These are phyloP conservation scores for Solenopsis fugax DNA, from an alignment of 1,140 invertebrate species.

Conservation along the genomic window DNA sequence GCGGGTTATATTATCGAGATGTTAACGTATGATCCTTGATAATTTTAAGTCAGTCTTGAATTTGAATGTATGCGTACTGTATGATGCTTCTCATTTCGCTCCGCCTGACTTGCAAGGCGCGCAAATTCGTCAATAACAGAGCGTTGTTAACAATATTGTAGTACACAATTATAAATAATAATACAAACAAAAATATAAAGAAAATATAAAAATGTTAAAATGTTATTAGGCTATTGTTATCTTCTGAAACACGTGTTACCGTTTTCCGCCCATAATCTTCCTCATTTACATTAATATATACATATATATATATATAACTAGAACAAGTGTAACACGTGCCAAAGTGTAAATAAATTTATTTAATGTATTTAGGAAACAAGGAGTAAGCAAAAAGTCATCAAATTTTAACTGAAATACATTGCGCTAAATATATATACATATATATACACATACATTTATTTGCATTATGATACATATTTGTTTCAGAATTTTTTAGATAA, in stretches of 20 bases:
- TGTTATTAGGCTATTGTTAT: constrained; percentile 30
- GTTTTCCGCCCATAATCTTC: constrained; percentile 5
- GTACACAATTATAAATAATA: constrained; percentile 60
- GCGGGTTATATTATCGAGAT: background rate
- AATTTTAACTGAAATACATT: constrained; percentile 11
- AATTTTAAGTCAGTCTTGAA: constrained; percentile 59
- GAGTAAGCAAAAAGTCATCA: constrained; percentile 9
- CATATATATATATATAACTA: background rate
- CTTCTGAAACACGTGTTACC: constrained; percentile 29
- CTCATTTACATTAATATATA: background rate
- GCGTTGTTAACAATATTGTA: constrained; percentile 62
- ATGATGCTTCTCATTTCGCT: constrained; percentile 53
- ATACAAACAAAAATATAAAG: constrained; percentile 45
- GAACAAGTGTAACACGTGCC: constrained; percentile 11
- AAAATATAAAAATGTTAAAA: constrained; percentile 54
- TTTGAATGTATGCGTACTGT: constrained; percentile 34
- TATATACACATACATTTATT: constrained; percentile 75
- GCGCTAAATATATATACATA: constrained; percentile 42
- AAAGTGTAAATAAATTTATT: constrained; percentile 16
- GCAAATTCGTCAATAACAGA: constrained; percentile 57
- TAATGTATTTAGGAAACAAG: background rate
- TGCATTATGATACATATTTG: constrained; percentile 80
- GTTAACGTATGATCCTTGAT: constrained; percentile 28
- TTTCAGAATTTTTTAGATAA: constrained; percentile 37
- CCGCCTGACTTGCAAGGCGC: constrained; percentile 46